Evolutionary conservation across 2,113 vertebrate species (phyloP).

Genomic region (Tiliqua scincoides): DNA sequence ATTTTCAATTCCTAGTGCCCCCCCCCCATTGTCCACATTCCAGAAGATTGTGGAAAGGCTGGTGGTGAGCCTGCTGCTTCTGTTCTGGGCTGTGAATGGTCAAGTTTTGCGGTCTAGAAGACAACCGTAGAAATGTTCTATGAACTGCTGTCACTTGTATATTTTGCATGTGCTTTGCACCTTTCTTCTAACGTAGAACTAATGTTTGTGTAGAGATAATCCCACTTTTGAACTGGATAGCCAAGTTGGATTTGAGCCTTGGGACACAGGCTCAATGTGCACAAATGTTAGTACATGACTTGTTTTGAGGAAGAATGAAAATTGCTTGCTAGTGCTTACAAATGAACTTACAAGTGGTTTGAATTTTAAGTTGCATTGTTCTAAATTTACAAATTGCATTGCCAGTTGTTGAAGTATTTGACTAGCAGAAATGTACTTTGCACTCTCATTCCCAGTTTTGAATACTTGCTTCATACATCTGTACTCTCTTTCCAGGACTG

Average conservation of each 20-base stretch:
- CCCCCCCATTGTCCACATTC: background rate
- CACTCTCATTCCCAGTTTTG: background rate
- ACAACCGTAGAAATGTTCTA: background rate
- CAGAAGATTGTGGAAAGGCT: background rate
- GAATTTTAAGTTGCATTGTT: background rate
- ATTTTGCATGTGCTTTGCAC: background rate
- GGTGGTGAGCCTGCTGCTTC: background rate
- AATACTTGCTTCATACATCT: background rate
- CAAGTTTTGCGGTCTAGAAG: background rate
- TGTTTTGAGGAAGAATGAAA: background rate
- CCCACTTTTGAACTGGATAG: background rate
- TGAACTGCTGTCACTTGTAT: background rate
- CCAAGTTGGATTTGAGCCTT: background rate
- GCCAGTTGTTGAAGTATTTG: background rate
- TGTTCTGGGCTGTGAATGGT: background rate
- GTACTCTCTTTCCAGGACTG: slow-evolving; percentile 76
- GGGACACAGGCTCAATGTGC: too few species aligned
- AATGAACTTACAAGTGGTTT: background rate
- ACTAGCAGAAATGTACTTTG: background rate
- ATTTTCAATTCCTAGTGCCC: background rate
- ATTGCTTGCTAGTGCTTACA: background rate
- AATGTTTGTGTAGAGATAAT: background rate
- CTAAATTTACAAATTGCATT: background rate
- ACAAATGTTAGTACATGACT: background rate
- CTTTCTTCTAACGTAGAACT: background rate